phyloP scores from a whole-genome alignment of 2,888 invertebrate genomes.

The Drosophila kambysellisi region DNA sequence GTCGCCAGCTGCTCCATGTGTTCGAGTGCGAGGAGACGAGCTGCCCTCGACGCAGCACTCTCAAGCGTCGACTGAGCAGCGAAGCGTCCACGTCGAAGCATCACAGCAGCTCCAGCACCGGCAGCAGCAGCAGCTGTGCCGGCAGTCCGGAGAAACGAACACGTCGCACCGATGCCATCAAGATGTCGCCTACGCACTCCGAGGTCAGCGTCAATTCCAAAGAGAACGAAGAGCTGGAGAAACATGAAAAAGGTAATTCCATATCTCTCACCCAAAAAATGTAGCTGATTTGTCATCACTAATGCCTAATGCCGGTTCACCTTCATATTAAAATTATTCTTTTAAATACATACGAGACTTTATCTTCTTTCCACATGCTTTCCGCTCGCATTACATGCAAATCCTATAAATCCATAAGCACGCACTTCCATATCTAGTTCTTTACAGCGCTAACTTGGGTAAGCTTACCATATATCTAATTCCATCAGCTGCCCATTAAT shows the following conservation, averaged over 20 bases:
- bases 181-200: slow-evolving; percentile 83
- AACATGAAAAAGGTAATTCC: slow-evolving; percentile 59
- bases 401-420: slow-evolving; percentile 19
- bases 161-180: slow-evolving; percentile 52
- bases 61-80: slow-evolving; percentile 52
- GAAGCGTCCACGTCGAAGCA: slow-evolving; percentile 32
- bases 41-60: slow-evolving; percentile 26
- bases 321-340: neutral
- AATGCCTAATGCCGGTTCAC: neutral
- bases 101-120: slow-evolving; percentile 38
- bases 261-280: neutral
- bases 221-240: slow-evolving; percentile 81
- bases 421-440: slow-evolving; percentile 19
- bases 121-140: slow-evolving; percentile 40
- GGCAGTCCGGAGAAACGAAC: slow-evolving; percentile 54
- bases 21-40: slow-evolving; percentile 33
- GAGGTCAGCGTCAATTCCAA: slow-evolving; percentile 83
- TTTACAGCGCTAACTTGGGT: slow-evolving; percentile 27
- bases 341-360: slow-evolving; percentile 5
- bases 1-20: slow-evolving; percentile 57
- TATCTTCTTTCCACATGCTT: slow-evolving; percentile 46
- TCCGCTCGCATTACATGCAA: slow-evolving; percentile 25
- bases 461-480: slow-evolving; percentile 18
- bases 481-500: neutral
- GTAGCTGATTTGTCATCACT: neutral